These are phyloP conservation scores for Dendrocincla fuliginosa DNA, from an alignment of 2,797 vertebrate genomes.

Conservation along the genomic window DNA sequence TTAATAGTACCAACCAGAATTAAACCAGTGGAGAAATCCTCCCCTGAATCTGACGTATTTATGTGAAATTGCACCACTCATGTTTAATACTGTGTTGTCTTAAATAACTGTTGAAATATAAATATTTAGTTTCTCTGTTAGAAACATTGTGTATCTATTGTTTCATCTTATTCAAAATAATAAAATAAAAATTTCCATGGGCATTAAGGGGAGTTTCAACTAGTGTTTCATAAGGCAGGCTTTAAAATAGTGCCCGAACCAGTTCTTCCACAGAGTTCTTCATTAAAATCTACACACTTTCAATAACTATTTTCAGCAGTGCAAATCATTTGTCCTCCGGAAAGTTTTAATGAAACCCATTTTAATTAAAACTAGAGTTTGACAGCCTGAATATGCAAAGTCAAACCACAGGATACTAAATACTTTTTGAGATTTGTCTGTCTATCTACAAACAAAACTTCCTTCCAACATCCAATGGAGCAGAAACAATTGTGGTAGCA, in stretches of 20 bases:
- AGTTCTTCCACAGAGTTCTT: conserved; percentile 4
- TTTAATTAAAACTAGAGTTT: conserved; percentile 61
- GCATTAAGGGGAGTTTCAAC: background rate
- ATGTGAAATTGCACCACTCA: background rate
- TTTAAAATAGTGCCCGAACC: conserved; percentile 47
- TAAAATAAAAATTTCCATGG: conserved; percentile 20
- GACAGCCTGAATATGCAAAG: conserved; percentile 62
- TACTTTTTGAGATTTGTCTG: conserved; percentile 44
- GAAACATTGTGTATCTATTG: background rate
- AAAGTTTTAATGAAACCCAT: conserved; percentile 56
- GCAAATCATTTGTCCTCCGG: conserved; percentile 44
- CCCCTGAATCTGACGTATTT: conserved; percentile 14
- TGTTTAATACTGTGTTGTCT: conserved; percentile 12
- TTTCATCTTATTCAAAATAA: conserved; percentile 6
- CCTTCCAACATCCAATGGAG: conserved; percentile 30
- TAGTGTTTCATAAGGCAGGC: background rate
- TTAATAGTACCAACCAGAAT: conserved; percentile 14
- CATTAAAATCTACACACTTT: conserved; percentile 36
- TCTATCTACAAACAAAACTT: conserved; percentile 55
- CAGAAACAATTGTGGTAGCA: conserved; percentile 60
- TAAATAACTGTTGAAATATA: background rate
- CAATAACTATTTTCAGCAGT: conserved; percentile 50
- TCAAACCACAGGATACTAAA: conserved; percentile 34
- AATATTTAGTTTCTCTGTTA: background rate
- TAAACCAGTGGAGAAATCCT: background rate